A percentile compares a stretch with the other conserved stretches of the same genome.
Evolutionary conservation across 35 echinoderm and acorn worm genomes (phyloP).

Genomic region (Amphiura filiformis): DNA sequence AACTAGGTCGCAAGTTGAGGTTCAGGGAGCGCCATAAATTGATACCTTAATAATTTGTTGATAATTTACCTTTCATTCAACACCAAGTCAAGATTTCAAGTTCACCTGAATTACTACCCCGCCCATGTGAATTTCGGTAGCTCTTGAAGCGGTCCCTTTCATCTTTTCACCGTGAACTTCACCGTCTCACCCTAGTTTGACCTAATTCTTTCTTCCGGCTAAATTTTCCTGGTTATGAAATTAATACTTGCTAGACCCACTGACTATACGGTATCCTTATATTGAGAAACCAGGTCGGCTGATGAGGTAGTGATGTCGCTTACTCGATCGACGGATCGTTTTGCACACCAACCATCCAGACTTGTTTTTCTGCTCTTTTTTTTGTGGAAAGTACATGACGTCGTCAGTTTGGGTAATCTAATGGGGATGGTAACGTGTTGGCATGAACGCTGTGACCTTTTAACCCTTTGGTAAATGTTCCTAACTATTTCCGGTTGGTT

Average conservation of each 20-base stretch:
- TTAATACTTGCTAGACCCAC: constrained; percentile 6
- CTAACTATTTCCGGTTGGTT: background rate
- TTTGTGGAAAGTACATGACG: background rate
- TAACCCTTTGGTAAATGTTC: background rate
- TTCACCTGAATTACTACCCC: background rate
- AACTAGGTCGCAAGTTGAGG: too few relatives aligned
- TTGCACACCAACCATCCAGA: background rate
- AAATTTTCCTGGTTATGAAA: background rate
- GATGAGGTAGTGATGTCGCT: too few relatives aligned
- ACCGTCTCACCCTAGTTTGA: background rate
- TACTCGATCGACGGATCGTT: background rate
- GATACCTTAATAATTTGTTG: background rate
- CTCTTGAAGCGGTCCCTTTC: background rate
- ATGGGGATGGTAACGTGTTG: background rate
- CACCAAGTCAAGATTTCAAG: background rate
- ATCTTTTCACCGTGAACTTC: background rate
- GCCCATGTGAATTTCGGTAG: background rate
- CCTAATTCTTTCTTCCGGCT: constrained; percentile 13
- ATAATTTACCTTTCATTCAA: background rate
- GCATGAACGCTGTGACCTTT: background rate
- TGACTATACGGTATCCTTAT: background rate
- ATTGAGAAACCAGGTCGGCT: background rate
- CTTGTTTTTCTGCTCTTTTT: constrained; percentile 1
- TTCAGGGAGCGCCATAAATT: background rate
- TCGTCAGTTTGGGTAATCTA: background rate